A percentile compares a stretch with the other conserved stretches of the same genome.
Conservation (phyloP, 2,888 invertebrate genomes). For the Strigamia maritima region DNA sequence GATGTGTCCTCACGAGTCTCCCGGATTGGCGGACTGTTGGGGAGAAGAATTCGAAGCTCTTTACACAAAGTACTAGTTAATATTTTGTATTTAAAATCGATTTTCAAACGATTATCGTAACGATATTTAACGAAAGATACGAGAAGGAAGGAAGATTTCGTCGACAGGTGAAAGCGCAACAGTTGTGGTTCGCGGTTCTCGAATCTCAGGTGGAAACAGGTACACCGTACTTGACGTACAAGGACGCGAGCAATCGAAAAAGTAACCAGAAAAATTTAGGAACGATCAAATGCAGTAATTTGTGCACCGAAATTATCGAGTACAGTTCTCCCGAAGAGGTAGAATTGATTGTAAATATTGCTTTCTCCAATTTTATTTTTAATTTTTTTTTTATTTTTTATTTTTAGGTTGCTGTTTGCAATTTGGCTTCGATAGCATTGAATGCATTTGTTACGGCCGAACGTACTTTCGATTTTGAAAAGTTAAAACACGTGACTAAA, state of each 20-base stretch:
- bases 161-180: slow-evolving; percentile 70
- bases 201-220: slow-evolving; percentile 96
- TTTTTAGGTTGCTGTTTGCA: slow-evolving; percentile 82
- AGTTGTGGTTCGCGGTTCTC: slow-evolving; percentile 89
- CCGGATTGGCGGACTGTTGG: slow-evolving; percentile 87
- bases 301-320: slow-evolving; percentile 97
- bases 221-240: slow-evolving; percentile 94
- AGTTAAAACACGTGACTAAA: slow-evolving; percentile 82
- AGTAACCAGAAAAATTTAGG: slow-evolving; percentile 98
- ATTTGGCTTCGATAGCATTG: slow-evolving; percentile 93
- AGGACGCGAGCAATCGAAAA: slow-evolving; percentile 94
- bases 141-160: slow-evolving; percentile 71
- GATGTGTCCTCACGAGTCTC: slow-evolving; percentile 94
- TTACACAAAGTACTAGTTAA: slow-evolving; percentile 66
- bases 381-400: slow-evolving; percentile 37
- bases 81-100: too few species aligned
- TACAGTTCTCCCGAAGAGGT: slow-evolving; percentile 86
- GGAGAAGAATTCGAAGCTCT: slow-evolving; percentile 90
- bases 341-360: background rate
- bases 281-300: slow-evolving; percentile 95
- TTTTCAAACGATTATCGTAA: background rate
- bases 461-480: slow-evolving; percentile 79
- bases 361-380: background rate
- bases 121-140: slow-evolving; percentile 58
- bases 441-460: slow-evolving; percentile 85